These are phyloP conservation scores for Aethina tumida DNA, from an alignment of 1,140 invertebrate genomes.

Conservation along the genomic window DNA sequence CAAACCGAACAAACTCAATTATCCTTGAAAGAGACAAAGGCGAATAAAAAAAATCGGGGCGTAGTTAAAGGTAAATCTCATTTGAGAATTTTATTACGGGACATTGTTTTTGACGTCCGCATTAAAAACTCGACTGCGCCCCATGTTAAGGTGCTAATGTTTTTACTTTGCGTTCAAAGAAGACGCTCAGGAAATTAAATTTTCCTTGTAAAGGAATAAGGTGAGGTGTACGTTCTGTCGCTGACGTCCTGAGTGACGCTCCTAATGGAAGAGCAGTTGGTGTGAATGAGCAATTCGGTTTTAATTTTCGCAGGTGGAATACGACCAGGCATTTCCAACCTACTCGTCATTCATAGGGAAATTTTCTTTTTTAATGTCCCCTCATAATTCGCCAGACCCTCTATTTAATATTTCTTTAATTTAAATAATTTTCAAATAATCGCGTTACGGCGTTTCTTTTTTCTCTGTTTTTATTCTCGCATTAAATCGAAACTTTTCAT, in stretches of 20 bases:
- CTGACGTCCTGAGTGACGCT: slow-evolving; percentile 33
- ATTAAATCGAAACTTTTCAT: too few species aligned
- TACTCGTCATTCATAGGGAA: slow-evolving; percentile 20
- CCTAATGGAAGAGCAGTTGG: slow-evolving; percentile 37
- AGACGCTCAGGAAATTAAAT: slow-evolving; percentile 38
- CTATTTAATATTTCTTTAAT: too few species aligned
- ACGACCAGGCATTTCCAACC: slow-evolving; percentile 12
- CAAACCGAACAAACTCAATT: too few species aligned
- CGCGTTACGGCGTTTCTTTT: too few species aligned
- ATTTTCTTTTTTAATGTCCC: slow-evolving; percentile 20
- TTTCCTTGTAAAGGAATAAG: slow-evolving; percentile 37
- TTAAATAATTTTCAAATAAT: too few species aligned
- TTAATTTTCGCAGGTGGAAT: slow-evolving; percentile 37
- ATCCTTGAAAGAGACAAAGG: too few species aligned
- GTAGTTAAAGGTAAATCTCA: slow-evolving; percentile 23
- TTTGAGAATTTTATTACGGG: slow-evolving; percentile 24
- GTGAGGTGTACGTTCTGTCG: slow-evolving; percentile 33
- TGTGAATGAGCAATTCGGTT: slow-evolving; percentile 38
- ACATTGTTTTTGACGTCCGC: slow-evolving; percentile 32
- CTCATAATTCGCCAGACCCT: neutral
- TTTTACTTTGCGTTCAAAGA: slow-evolving; percentile 34
- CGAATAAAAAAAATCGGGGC: slow-evolving; percentile 18
- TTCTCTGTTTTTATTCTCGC: too few species aligned
- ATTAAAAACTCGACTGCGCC: slow-evolving; percentile 25
- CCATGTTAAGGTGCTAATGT: slow-evolving; percentile 35